A percentile compares a stretch with the other conserved stretches of the same genome.
Conservation (phyloP, 1,140 invertebrate species). For the Drosophila sturtevanti region DNA sequence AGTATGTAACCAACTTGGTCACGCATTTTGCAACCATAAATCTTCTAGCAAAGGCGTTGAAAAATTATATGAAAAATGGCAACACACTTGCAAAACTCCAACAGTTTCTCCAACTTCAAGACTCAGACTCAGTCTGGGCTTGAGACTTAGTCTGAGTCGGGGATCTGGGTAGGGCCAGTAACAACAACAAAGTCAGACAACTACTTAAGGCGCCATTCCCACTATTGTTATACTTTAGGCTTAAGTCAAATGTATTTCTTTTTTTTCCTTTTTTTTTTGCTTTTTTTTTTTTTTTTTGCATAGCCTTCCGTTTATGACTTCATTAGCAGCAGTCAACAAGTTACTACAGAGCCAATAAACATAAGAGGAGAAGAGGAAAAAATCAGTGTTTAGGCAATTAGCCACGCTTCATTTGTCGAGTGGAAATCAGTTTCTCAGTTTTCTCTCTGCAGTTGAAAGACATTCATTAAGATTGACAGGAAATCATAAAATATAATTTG, state of each 20-base stretch:
- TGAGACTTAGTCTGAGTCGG: constrained; percentile 24
- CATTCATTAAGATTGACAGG: constrained; percentile 73
- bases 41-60: constrained; percentile 68
- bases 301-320: constrained; percentile 56
- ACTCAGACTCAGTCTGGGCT: neutral
- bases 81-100: constrained; percentile 32
- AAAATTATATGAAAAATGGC: constrained; percentile 64
- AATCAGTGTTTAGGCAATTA: constrained; percentile 62
- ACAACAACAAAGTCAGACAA: neutral
- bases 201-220: constrained; percentile 41
- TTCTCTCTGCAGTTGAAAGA: constrained; percentile 32
- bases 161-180: constrained; percentile 16
- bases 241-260: neutral
- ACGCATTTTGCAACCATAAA: constrained; percentile 70
- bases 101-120: neutral
- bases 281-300: constrained; percentile 21
- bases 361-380: constrained; percentile 17
- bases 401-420: constrained; percentile 64
- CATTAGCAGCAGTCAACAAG: constrained; percentile 73
- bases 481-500: constrained; percentile 75
- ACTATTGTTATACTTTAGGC: constrained; percentile 45
- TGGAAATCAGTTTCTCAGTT: constrained; percentile 57
- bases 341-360: constrained; percentile 36
- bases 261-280: neutral
- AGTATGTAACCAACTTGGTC: constrained; percentile 41